Evolutionary conservation across 2,797 vertebrate genomes (phyloP).

Genomic region (Pseudomugil tenellus): DNA sequence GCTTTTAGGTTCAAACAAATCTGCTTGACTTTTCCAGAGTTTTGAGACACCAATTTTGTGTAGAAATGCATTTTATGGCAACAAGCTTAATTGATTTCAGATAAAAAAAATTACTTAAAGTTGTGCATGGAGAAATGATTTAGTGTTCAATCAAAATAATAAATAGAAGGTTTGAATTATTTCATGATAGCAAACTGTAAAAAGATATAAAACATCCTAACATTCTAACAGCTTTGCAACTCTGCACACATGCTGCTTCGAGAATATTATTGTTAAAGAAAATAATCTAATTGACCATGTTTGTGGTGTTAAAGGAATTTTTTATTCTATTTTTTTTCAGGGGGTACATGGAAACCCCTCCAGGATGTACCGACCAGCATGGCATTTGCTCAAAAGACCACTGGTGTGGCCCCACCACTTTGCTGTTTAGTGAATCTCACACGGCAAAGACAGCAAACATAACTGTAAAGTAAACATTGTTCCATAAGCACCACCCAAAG

Average conservation of each 20-base stretch:
- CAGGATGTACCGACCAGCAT: not conserved
- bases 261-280: too few species aligned
- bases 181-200: too few species aligned
- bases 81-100: not conserved
- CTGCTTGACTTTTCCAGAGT: conserved; percentile 2
- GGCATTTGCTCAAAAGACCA: conserved; percentile 17
- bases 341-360: conserved; percentile 18
- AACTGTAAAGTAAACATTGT: not conserved
- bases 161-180: too few species aligned
- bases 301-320: conserved; percentile 5
- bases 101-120: too few species aligned
- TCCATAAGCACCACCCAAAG: not conserved
- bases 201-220: too few species aligned
- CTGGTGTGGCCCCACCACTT: conserved; percentile 13
- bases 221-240: too few species aligned
- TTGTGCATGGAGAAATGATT: too few species aligned
- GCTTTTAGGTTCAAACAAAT: conserved; percentile 37
- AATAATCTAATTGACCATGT: not conserved
- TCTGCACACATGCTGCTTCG: not conserved
- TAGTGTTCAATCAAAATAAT: too few species aligned
- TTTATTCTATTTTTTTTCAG: conserved; percentile 37
- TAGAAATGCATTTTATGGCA: conserved; percentile 13
- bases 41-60: conserved; percentile 8
- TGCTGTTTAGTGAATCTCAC: not conserved
- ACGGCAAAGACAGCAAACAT: not conserved